Conservation (phyloP, 2,797 vertebrate genomes). For the Rallus crepitans region DNA sequence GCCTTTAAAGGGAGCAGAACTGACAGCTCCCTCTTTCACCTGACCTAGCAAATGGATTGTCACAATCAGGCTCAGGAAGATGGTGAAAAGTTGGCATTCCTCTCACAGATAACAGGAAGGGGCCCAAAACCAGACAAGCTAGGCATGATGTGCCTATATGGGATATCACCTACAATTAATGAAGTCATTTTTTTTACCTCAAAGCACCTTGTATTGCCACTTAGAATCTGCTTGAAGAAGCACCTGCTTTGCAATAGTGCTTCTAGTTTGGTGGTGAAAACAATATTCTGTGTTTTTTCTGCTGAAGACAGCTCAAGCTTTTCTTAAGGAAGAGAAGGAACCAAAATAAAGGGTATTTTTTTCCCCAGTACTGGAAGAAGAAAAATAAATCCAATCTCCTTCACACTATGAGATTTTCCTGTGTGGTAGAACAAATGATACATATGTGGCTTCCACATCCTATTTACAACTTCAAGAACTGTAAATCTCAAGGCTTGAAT, state of each 20-base stretch:
- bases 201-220: background rate
- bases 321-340: background rate
- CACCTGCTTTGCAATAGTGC: background rate
- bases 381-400: background rate
- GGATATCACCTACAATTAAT: background rate
- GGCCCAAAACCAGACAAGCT: background rate
- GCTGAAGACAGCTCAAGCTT: background rate
- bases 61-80: background rate
- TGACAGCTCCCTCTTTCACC: background rate
- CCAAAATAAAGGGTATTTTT: background rate
- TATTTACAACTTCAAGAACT: background rate
- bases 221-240: background rate
- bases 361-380: background rate
- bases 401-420: background rate
- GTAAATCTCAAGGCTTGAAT: background rate
- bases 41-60: background rate
- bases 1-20: background rate
- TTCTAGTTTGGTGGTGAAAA: background rate
- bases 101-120: background rate
- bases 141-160: background rate
- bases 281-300: background rate
- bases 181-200: background rate
- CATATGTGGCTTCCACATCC: background rate
- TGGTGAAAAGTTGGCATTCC: background rate
- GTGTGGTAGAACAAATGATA: background rate